Evolutionary conservation across 35 echinoderm and acorn worm species (phyloP).

Genomic region (Lytechinus variegatus): DNA sequence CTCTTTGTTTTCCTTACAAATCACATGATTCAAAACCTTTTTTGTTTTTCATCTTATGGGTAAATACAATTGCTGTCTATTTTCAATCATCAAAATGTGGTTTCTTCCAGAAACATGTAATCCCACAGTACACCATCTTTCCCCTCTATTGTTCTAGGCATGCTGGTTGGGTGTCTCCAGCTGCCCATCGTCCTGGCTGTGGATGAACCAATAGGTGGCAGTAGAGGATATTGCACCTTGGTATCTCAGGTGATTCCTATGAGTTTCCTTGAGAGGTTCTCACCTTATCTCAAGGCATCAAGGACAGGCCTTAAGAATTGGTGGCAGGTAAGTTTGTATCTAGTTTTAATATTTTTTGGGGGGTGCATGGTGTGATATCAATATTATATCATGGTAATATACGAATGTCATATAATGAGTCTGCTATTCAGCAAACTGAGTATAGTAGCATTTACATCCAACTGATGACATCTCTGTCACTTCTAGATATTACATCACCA

Average conservation of each 20-base stretch:
- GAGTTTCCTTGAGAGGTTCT: constrained; percentile 54
- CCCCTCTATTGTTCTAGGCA: constrained; percentile 51
- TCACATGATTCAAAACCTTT: too few species aligned
- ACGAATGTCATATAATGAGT: too few species aligned
- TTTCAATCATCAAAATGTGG: background rate
- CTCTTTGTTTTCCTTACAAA: too few species aligned
- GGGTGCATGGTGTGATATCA: background rate
- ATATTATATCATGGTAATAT: background rate
- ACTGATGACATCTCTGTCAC: too few species aligned
- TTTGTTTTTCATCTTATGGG: too few species aligned
- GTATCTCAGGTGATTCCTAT: constrained; percentile 64
- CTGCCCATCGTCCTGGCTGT: constrained; percentile 85
- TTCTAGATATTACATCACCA: too few species aligned
- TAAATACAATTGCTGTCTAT: too few species aligned
- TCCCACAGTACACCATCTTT: background rate
- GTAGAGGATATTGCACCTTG: constrained; percentile 91
- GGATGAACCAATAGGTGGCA: constrained; percentile 83
- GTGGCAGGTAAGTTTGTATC: constrained; percentile 82
- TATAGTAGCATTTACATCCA: too few species aligned
- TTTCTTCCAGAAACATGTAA: background rate
- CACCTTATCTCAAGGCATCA: constrained; percentile 75
- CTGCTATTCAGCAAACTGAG: too few species aligned
- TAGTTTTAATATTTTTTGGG: background rate
- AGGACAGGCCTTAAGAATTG: constrained; percentile 86
- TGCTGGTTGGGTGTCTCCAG: constrained; percentile 73